Base-by-base conservation (phyloP, 2,113 vertebrate species). In the Polypterus senegalus region DNA sequence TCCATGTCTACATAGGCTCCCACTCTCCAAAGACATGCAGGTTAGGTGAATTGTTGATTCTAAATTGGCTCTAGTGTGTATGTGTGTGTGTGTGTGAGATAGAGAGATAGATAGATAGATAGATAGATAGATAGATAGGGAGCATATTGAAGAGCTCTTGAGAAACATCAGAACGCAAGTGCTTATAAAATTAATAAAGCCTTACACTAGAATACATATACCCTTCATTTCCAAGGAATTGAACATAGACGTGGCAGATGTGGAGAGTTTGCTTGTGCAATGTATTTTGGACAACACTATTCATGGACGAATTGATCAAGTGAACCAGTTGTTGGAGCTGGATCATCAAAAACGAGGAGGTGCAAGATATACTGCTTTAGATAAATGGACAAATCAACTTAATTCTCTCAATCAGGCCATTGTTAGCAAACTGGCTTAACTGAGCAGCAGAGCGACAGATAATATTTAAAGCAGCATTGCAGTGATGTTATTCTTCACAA, bases 171-270 rank as follows among this genome's bases (percentile, higher is more conserved):
- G 95, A 90, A 99, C 95, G 81, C 95, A 99, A 93, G 96, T 97
- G 82, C 94, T 98, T 82, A 99, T 99, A 86, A 98, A 97, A 86
- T 91, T 99, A 92, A 99, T 98, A 86, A 99, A 98, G 86, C 95
- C 96, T 76, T 99, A 99, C 83, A 99, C 96, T 72, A 96, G 96
- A 91, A 98, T 98, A 94, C 96, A 99, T 92, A 99, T 98, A 90
- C 94, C 93, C 72, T 98, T 98, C 83, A 99, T 99, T 89, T 99
- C 96, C 73, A 99, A 99, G 95, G 96, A 99, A 77, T 84, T 98
- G 82, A 99, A 99, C 89, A 97, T 99, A 79, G 96, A 99, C 71
- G 92, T 97, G 80, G 90, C 92, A 66, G 95, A 99, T 73, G 94
- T 99, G 86, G 94, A 99, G 81, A 98, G 96, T 84, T 91, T 99